Base-by-base conservation (phyloP, 2,113 vertebrate species). In the Colinus virginianus region DNA sequence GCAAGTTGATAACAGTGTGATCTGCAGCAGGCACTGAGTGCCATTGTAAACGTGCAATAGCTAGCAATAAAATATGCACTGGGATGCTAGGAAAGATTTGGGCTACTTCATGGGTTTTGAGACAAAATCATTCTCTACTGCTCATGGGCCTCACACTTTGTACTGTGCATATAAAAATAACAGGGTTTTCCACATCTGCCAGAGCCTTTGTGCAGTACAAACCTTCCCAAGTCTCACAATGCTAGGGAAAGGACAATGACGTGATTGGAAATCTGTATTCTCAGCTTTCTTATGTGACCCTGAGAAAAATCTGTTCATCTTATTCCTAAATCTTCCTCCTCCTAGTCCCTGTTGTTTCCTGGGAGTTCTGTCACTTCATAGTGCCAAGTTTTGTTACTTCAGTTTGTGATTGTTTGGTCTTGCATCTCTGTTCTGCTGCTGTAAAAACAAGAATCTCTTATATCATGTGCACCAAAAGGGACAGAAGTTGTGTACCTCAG, bases 31-130 rank as follows among this genome's bases (percentile, higher is more conserved):
- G 4, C 23, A 40, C 10, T 42, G 36, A 23, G 62, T 34, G 62
- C 55, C 18, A 6, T 43, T 26, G 15, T 22, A n/a, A 18, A 5
- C 22, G 17, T 38, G 59, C 15, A 9, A 8, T 4, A 40, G 25
- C 32, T 51, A 20, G 51, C 1, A 2, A 7, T 38, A 7, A 20
- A 53, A n/a, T 7, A 3, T 10, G 1, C 15, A 4, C 42, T 19
- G 49, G 58, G 61, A 63, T 36, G 25, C 28, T 25, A 2, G 12
- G 78, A 17, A 56, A 79, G 43, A 30, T 4, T 0, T 3, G 55
- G 38, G 74, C 20, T 32, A 4, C 49, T 56, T 66, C 13, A 8
- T 1, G 22, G 48, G 26, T 43, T 53, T 66, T 34, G 83, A 56
- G 53, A 26, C 49, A 43, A n/a, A 42, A 2, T 53, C 9, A 3